Conservation (phyloP, 1,140 invertebrate genomes). For the Brachionus manjavacas region DNA sequence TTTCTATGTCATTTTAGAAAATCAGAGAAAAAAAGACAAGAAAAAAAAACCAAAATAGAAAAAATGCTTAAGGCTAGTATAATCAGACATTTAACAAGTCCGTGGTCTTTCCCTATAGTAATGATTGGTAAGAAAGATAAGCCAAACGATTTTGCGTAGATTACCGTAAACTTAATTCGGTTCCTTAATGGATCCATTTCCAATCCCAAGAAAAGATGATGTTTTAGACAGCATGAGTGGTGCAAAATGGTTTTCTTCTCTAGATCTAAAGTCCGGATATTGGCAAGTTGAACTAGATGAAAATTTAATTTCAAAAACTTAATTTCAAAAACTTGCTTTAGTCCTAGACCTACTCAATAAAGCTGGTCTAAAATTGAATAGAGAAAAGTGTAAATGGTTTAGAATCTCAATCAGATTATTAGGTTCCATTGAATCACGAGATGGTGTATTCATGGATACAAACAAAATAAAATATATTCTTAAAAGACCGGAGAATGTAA, state of each 20-base stretch:
- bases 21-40: background rate
- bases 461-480: background rate
- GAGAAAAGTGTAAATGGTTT: conserved; percentile 55
- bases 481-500: background rate
- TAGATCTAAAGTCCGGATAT: conserved; percentile 7
- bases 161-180: background rate
- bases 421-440: conserved; percentile 47
- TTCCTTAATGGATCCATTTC: background rate
- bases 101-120: background rate
- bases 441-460: conserved; percentile 36
- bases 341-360: conserved; percentile 52
- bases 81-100: too few relatives aligned
- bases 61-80: background rate
- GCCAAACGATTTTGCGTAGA: background rate
- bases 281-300: too few relatives aligned
- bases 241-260: background rate
- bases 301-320: conserved; percentile 42
- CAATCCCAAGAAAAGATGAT: conserved; percentile 19
- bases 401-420: conserved; percentile 51
- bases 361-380: conserved; percentile 55
- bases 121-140: background rate
- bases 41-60: background rate
- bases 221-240: background rate
- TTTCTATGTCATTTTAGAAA: background rate
- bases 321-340: conserved; percentile 51